A percentile compares a stretch with the other conserved stretches of the same genome.
Conservation (phyloP, 2,113 vertebrate genomes). For the Notarius quadriscutis region DNA sequence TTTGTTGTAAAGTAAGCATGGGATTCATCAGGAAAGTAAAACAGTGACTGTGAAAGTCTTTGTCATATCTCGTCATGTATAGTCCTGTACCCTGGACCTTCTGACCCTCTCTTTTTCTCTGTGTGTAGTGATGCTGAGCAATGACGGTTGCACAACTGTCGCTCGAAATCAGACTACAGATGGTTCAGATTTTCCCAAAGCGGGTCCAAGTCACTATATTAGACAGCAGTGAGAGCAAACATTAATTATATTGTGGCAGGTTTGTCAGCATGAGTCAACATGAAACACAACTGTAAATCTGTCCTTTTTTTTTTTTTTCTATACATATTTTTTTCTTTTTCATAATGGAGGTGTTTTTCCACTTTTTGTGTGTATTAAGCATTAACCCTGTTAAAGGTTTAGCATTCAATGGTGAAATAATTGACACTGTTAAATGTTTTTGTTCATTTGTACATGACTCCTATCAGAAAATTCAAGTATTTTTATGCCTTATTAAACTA, state of each 20-base stretch:
- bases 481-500: no score
- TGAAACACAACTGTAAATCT: not conserved
- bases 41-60: not conserved
- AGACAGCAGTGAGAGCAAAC: conserved; percentile 4
- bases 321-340: not conserved
- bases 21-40: not conserved
- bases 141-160: not conserved
- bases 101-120: not conserved
- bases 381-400: not conserved
- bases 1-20: not conserved
- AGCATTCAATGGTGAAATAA: not conserved
- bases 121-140: not conserved
- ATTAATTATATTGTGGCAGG: not conserved
- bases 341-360: not conserved
- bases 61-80: not conserved
- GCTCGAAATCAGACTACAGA: not conserved
- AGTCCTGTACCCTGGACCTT: not conserved
- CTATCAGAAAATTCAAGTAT: no score
- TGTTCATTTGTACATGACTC: no score
- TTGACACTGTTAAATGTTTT: not conserved
- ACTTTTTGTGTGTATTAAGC: no score
- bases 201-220: not conserved
- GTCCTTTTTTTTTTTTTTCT: not conserved
- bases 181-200: not conserved
- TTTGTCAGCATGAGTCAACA: not conserved